phyloP scores from a whole-genome alignment of 2,113 vertebrate species.

The Polypterus senegalus region DNA sequence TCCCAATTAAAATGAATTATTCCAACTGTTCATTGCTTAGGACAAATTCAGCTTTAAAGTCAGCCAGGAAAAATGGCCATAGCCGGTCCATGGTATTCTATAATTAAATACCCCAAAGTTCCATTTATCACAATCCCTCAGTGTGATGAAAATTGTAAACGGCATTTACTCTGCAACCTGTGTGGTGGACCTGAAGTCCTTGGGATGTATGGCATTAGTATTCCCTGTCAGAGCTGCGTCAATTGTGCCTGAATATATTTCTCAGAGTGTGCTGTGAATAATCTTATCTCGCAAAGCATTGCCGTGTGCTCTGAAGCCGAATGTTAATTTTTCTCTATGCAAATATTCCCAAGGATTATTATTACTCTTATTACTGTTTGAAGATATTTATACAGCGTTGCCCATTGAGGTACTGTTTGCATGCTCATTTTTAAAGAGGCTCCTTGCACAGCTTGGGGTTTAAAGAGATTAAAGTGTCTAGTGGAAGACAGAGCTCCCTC shows the following conservation, averaged over 20 bases:
- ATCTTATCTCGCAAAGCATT: slow-evolving; percentile 4
- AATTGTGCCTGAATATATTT: slow-evolving; percentile 6
- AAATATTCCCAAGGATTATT: slow-evolving; percentile 13
- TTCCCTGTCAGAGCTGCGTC: slow-evolving; percentile 3
- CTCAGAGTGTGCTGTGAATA: slow-evolving; percentile 3
- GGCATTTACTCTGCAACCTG: neutral
- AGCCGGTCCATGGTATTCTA: neutral
- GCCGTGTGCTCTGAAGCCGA: slow-evolving; percentile 1
- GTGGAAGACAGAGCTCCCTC: neutral
- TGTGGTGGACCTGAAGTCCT: neutral
- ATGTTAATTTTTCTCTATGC: slow-evolving; percentile 12
- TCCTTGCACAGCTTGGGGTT: neutral
- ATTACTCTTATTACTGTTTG: slow-evolving; percentile 12
- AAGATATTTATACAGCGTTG: slow-evolving; percentile 9
- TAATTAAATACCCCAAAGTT: slow-evolving; percentile 16
- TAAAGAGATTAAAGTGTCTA: neutral
- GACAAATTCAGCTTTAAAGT: no score
- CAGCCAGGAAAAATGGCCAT: no score
- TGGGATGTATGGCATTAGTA: slow-evolving; percentile 4
- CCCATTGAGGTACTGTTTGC: neutral
- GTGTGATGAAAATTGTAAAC: slow-evolving; percentile 3
- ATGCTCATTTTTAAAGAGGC: slow-evolving; percentile 6
- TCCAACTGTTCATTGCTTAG: no score
- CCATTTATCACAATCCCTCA: neutral
- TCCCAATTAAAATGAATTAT: no score